A percentile compares a stretch with the other conserved stretches of the same genome.
Conservation (phyloP, 1,140 invertebrate species). For the Lethrus apterus region DNA sequence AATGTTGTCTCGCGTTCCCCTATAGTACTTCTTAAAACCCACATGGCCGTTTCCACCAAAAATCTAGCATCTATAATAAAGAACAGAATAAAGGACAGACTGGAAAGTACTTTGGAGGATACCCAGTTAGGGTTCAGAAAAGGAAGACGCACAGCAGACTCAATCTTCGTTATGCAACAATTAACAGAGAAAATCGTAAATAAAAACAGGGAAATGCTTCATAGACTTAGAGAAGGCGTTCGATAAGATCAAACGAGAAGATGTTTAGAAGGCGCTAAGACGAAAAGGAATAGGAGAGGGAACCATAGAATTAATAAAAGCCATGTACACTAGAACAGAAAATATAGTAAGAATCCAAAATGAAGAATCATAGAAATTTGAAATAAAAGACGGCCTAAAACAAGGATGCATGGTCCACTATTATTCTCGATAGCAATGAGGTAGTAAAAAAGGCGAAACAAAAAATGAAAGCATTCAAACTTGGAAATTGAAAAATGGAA, state of each 20-base stretch:
- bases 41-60: neutral
- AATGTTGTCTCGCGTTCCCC: too few species aligned
- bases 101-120: neutral
- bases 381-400: slow-evolving; percentile 2
- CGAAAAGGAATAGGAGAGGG: neutral
- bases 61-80: neutral
- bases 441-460: neutral
- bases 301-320: too few species aligned
- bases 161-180: neutral
- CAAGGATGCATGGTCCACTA: slow-evolving; percentile 1
- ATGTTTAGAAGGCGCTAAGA: neutral
- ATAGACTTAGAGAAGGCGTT: too few species aligned
- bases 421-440: slow-evolving; percentile 7
- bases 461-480: neutral
- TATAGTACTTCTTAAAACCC: too few species aligned
- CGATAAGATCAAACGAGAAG: too few species aligned
- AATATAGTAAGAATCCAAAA: slow-evolving; percentile 2
- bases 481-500: too few species aligned
- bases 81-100: neutral
- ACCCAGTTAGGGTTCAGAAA: neutral
- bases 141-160: neutral
- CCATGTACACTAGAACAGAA: too few species aligned
- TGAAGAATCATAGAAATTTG: neutral
- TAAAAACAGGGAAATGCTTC: neutral
- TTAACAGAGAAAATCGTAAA: neutral